These are phyloP conservation scores for Eurystomus gularis DNA, from an alignment of 2,113 vertebrate species.

Conservation along the genomic window DNA sequence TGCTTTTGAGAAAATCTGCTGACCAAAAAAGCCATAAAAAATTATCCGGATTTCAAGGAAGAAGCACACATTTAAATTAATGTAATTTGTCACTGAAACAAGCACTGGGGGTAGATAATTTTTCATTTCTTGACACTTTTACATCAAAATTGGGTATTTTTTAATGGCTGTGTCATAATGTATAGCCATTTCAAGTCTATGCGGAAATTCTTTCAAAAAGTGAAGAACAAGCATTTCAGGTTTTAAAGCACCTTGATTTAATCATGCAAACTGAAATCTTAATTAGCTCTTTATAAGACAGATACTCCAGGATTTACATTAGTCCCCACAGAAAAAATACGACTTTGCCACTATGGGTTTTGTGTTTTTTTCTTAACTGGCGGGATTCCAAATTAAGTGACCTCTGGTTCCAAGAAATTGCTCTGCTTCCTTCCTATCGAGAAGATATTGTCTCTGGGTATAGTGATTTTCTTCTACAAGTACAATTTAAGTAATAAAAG, in stretches of 20 bases:
- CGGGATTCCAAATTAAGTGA: neutral
- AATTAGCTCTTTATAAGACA: neutral
- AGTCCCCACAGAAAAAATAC: neutral
- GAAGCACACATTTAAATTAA: neutral
- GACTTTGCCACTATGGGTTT: rapidly evolving
- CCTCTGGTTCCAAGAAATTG: neutral
- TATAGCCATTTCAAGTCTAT: neutral
- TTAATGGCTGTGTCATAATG: neutral
- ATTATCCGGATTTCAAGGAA: neutral
- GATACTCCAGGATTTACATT: neutral
- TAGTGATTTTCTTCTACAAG: neutral
- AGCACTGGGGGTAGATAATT: neutral
- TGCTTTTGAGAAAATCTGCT: neutral
- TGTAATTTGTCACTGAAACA: neutral
- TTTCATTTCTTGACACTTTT: neutral
- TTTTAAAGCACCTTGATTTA: neutral
- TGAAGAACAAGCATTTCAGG: neutral
- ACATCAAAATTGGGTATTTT: neutral
- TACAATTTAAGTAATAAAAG: neutral
- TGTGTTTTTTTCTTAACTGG: neutral
- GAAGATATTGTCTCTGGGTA: neutral
- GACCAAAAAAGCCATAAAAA: neutral
- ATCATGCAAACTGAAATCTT: neutral
- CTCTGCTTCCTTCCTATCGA: neutral
- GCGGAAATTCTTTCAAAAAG: neutral